Evolutionary conservation across 2,113 vertebrate genomes (phyloP).

Genomic region (Leuciscus idus): DNA sequence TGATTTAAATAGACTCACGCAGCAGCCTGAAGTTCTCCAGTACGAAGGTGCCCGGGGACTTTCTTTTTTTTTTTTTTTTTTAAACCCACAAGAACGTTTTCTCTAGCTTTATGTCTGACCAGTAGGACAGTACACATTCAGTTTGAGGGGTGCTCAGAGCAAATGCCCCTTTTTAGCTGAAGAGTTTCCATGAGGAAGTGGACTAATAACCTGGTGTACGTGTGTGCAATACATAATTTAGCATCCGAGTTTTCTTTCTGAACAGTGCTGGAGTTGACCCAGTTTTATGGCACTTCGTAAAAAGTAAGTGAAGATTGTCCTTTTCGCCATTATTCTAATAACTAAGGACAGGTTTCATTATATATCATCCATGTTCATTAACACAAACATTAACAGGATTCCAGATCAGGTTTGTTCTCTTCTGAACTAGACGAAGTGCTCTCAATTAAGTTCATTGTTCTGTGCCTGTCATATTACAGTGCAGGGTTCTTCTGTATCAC

Average conservation of each 20-base stretch:
- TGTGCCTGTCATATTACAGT: background rate
- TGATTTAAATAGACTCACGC: slow-evolving; percentile 39
- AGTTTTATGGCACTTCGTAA: slow-evolving; percentile 19
- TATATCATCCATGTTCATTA: slow-evolving; percentile 6
- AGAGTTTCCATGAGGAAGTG: slow-evolving; percentile 20
- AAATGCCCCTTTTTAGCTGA: slow-evolving; percentile 37
- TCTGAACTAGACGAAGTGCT: background rate
- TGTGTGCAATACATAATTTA: slow-evolving; percentile 49
- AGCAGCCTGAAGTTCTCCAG: slow-evolving; percentile 19
- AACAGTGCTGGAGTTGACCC: slow-evolving; percentile 37
- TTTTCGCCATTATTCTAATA: slow-evolving; percentile 23
- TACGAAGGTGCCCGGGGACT: background rate
- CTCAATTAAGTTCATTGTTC: slow-evolving; percentile 2
- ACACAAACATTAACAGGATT: background rate
- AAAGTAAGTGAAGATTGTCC: slow-evolving; percentile 44
- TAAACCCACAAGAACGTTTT: background rate
- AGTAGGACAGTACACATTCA: background rate
- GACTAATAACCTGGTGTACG: slow-evolving; percentile 30
- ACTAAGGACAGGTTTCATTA: background rate
- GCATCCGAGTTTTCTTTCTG: background rate
- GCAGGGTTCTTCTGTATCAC: background rate
- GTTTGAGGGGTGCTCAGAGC: slow-evolving; percentile 15
- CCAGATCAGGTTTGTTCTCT: background rate
- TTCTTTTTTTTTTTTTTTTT: background rate
- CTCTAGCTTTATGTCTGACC: background rate